Conservation (phyloP, 92 coral and sea anemone species). For the Zoanthus sansibaricus region DNA sequence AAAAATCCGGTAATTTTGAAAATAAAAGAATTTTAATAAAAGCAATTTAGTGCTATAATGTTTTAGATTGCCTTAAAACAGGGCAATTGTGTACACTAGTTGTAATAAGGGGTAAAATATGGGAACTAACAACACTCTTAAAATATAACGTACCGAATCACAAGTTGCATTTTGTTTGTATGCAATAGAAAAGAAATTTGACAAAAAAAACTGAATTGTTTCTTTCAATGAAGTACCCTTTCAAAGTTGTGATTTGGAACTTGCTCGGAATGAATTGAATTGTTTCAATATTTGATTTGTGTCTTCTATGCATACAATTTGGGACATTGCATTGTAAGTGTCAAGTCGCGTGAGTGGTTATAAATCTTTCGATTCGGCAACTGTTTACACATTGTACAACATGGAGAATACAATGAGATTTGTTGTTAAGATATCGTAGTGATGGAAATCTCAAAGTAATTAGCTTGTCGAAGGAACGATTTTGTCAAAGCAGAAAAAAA, state of each 20-base stretch:
- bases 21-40: slow-evolving; percentile 76
- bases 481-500: neutral
- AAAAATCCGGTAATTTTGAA: slow-evolving; percentile 78
- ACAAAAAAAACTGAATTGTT: neutral
- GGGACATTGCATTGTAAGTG: neutral
- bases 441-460: slow-evolving; percentile 59
- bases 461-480: slow-evolving; percentile 25
- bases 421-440: slow-evolving; percentile 70
- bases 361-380: neutral
- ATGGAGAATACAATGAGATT: slow-evolving; percentile 67
- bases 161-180: neutral
- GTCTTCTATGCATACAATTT: neutral
- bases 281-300: neutral
- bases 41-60: slow-evolving; percentile 9
- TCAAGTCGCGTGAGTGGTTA: neutral
- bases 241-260: neutral
- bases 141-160: too few species aligned
- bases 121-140: too few species aligned
- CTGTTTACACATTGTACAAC: slow-evolving; percentile 61
- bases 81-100: too few species aligned
- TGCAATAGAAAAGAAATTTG: neutral
- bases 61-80: slow-evolving; percentile 21
- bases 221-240: neutral
- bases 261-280: neutral
- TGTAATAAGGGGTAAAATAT: too few species aligned